Evolutionary conservation across 1,140 invertebrate genomes (phyloP), one percentile per base, ranked within the genome.

Genomic region (Platyscapa corneri): DNA sequence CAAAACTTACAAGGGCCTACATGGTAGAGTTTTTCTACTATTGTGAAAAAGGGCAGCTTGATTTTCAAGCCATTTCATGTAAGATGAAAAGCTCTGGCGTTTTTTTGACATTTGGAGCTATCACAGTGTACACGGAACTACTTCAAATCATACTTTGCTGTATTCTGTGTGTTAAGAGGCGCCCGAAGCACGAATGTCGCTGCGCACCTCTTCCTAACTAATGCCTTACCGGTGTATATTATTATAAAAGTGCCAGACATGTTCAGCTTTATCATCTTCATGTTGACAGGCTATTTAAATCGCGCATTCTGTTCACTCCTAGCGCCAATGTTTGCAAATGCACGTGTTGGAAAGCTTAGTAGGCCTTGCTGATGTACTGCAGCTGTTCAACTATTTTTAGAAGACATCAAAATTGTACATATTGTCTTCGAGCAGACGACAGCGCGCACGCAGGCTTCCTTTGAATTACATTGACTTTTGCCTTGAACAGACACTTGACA

Each of bases 1-100:
- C 1, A 82, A 85, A 49, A 81, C 84, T 85, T 85, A 85, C 84
- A 85, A 37, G 30, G 70, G 77, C 72, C 84, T 85, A 85, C 67
- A 85, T 37, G 75, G 83, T 64, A 80, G 76, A 85, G 60, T n/a
- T 46, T 85, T 76, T 76, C 72, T 74, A 64, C n/a, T 74, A 39
- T 30, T 64, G 14, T 67, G 76, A 42, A 85, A 79, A 23, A 67
- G 64, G 12, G 53, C 46, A 64, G 72, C 77, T 85, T 76, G 72
- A 60, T 32, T 75, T 42, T 85, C 77, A 30, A 80, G 83, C 77
- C 77, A 85, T 85, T 80, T 80, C 77, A 80, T 32, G 32, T 80
- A 85, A 20, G 53, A 34, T 32, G 83, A 74, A 85, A 80, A 18
- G 60, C 49, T 80, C 53, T 74, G 67, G 20, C 37, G 34, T 6